Base-by-base conservation (phyloP, 2,888 invertebrate species). In the Tetragonisca angustula region DNA sequence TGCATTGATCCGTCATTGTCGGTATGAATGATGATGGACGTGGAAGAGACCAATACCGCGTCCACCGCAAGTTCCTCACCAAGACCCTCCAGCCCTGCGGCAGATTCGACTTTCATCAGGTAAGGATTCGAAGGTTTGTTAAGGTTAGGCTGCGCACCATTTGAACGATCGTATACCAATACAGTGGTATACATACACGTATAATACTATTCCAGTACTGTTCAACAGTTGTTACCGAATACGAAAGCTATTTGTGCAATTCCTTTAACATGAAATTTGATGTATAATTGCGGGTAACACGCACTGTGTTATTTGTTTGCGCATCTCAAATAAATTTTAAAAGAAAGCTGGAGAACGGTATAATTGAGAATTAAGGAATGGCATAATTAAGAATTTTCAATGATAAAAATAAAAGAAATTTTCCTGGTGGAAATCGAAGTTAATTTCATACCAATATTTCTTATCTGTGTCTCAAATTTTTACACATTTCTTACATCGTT, bases 1-100 rank as follows among this genome's bases (percentile, higher is more conserved):
- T 68, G 70, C 70, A 83, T 80, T 75, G 78, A 86, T 64, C 74
- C 75, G 85, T 81, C 79, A 75, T 83, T 82, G 84, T 91, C 90
- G 94, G 91, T 79, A 94, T 94, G 94, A 94, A 93, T 91, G 89
- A 94, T 93, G 94, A 94, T 94, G 94, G 94, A 94, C 90, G 92
- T 94, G 89, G 94, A 94, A 90, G 94, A 94, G 85, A 94, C 92
- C 82, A 94, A 94, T 86, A 92, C 93, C 84, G 93, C 92, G 87
- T 94, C 94, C 89, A 93, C 92, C 74, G 93, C 93, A 90, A 94
- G 94, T 90, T 94, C 94, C 81, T 94, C 94, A 75, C 94, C 94
- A 79, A 93, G 94, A 89, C 93, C 94, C 62, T 94, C 94, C 89
- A 94, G 94, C 84, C 94, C 94, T 52, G 90, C 92, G 50, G 94